Evolutionary conservation across 2,113 vertebrate genomes (phyloP).

Genomic region (Sturnus vulgaris): DNA sequence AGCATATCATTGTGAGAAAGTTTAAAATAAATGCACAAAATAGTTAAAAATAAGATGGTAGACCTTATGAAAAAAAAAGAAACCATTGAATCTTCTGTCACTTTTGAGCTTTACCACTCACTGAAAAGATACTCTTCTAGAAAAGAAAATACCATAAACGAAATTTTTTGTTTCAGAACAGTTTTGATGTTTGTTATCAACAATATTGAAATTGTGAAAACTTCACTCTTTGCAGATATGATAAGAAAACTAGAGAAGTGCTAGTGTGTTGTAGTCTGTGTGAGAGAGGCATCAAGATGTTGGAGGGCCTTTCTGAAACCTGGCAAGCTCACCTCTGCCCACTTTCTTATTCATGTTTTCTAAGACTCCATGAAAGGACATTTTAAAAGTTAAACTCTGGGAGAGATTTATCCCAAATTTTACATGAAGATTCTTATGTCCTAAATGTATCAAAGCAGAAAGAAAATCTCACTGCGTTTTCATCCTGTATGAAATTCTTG

Average conservation of each 20-base stretch:
- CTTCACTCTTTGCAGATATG: background rate
- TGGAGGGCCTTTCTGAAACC: background rate
- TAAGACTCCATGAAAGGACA: background rate
- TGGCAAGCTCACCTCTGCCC: background rate
- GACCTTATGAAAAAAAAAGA: background rate
- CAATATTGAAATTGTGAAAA: background rate
- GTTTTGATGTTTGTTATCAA: background rate
- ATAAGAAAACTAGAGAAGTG: background rate
- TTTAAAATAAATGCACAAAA: background rate
- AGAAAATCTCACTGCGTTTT: background rate
- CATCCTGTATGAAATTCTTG: background rate
- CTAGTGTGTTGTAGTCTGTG: background rate
- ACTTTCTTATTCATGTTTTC: background rate
- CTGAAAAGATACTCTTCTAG: background rate
- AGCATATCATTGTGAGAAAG: background rate
- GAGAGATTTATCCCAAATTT: background rate
- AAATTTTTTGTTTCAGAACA: background rate
- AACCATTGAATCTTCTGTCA: background rate
- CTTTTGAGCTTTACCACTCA: background rate
- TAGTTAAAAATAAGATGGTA: background rate
- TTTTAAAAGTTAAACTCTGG: background rate
- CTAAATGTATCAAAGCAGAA: background rate
- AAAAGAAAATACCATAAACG: background rate
- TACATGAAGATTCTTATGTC: background rate
- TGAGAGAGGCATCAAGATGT: background rate